Base-by-base conservation (phyloP, 2,113 vertebrate species). In the Tympanuchus pallidicinctus region DNA sequence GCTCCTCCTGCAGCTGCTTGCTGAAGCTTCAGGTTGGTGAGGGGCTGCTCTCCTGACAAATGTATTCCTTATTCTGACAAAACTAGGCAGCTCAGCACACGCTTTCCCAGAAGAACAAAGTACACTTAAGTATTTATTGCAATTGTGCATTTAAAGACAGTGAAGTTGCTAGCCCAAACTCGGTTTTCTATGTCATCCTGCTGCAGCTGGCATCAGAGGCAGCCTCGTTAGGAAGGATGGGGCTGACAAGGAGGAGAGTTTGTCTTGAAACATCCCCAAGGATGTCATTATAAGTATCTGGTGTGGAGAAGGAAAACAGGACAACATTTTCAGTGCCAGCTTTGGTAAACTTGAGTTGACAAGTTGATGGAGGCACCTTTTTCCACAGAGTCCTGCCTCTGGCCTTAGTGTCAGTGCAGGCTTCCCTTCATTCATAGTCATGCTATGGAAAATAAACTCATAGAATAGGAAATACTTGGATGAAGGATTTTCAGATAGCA, bases 321-420 rank as follows among this genome's bases (percentile, higher is more conserved):
- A 54, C 25, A 73, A 57, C 1, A 0, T 6, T 50, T 38, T 83
- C 50, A 76, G 59, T 50, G 72, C 52, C 20, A 38, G n/a, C 43
- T n/a, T 63, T 28, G 78, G 59, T 79, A 79, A 90, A 87, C 66
- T 13, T 76, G 27, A 54, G 52, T 54, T 54, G 85, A 92, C 94
- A 95, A 64, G 52, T 45, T 87, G 91, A 76, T 82, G 88, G 64
- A 89, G 54, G 54, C 10, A 8, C 50, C 24, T 87, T 88, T 95
- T 60, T 84, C 83, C 80, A 69, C 20, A 32, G 22, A 79, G 82
- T 8, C 10, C 79, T 82, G 63, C 75, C 74, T 89, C 64, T 79
- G 89, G 90, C 65, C 45, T 87, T 80, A 24, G 65, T 86, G 88
- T 91, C 79, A 87, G 22, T 18, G 32, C 11, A 34, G 69, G 10